Base-by-base conservation (phyloP, 1,140 invertebrate species). In the Drepana arcuata region DNA sequence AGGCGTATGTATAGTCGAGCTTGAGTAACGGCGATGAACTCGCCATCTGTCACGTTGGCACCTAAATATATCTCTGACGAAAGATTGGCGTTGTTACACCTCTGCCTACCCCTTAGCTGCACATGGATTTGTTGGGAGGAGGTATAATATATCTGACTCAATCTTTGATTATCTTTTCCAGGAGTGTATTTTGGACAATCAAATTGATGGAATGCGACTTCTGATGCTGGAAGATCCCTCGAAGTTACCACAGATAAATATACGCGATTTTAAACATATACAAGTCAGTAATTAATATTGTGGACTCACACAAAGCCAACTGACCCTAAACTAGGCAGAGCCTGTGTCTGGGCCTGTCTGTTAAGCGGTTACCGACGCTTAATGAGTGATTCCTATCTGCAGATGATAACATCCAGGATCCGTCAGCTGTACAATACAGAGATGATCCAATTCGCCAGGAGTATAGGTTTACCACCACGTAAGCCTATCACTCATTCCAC, bases 401-500 rank as follows among this genome's bases (percentile, higher is more conserved):
- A 77, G 75, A 49, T 23, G 3, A 73, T 77, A 59, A 55, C 57
- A 1, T 24, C 45, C 4, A 18, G 34, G 4, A 39, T 81, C 0
- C 46, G 62, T 0, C n/a, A 40, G 3, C 21, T 62, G 0, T 79
- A 34, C 35, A 9, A 41, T 0, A 52, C 47, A 0, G 73, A 81
- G 2, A 49, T 70, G 9, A 40, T 75, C 2, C 48, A 23, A 7
- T 80, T 74, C 34, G n/a, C 39, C 0, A 44, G 75, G 0, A 75
- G 71, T 12, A 40, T 80, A 1, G 59, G 62, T 1, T 43, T 81
- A 3, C 77, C 73, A 0, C 35, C 47, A 0, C 33, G 73, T 3
- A 67, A 69, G 13, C 77, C 74, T 0, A 14, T 67, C 0, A 71
- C 68, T 0, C 60, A 75, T 10, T 66, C 58, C 33, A 70, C 66